Evolutionary conservation across 2,888 invertebrate species (phyloP).

Genomic region (Neelides folsomi): DNA sequence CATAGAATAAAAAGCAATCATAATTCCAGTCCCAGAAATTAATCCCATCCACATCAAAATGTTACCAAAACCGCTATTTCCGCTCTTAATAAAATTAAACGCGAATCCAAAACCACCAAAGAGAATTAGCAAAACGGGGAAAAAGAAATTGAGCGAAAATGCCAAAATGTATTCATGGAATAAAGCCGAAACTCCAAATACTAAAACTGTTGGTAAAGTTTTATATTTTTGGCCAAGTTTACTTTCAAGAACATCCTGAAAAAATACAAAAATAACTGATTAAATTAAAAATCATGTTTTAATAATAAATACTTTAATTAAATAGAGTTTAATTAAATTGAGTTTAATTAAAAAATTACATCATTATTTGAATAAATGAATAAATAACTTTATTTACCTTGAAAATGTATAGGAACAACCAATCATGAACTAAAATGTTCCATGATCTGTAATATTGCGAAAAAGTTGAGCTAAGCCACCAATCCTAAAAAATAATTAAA

Average conservation of each 20-base stretch:
- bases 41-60: slow-evolving; percentile 71
- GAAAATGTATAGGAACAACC: slow-evolving; percentile 82
- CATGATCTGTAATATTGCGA: slow-evolving; percentile 50
- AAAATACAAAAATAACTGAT: neutral
- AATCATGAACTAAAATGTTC: slow-evolving; percentile 90
- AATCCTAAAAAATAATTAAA: too few species aligned
- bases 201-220: slow-evolving; percentile 46
- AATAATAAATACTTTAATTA: neutral
- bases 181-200: slow-evolving; percentile 66
- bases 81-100: slow-evolving; percentile 40
- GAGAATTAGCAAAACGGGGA: slow-evolving; percentile 65
- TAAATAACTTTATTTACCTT: slow-evolving; percentile 44
- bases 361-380: too few species aligned
- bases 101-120: slow-evolving; percentile 55
- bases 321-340: too few species aligned
- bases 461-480: too few species aligned
- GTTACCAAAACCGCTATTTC: slow-evolving; percentile 48
- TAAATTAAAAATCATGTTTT: neutral
- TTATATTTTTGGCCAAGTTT: slow-evolving; percentile 19
- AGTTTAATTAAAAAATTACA: too few species aligned
- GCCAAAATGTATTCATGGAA: slow-evolving; percentile 78
- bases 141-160: slow-evolving; percentile 68
- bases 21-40: slow-evolving; percentile 59
- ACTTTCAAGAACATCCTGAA: slow-evolving; percentile 28
- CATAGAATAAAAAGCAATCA: slow-evolving; percentile 66